Percentiles rank a stretch among this genome's conserved stretches.
Conservation (phyloP, 2,113 vertebrate species). For the Corythornis vintsioides region DNA sequence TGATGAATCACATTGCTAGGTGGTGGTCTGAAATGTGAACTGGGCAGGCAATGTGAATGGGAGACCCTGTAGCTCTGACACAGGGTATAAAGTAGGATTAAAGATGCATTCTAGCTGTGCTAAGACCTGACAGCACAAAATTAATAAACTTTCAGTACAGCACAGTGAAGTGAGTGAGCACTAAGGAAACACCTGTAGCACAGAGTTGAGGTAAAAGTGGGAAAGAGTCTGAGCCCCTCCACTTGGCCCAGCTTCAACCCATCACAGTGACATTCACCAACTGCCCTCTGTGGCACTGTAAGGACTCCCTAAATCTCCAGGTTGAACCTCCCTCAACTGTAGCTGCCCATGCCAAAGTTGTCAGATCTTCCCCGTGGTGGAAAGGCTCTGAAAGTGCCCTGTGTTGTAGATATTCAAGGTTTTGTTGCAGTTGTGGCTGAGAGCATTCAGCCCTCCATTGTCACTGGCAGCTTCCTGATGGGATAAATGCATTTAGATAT, state of each 20-base stretch:
- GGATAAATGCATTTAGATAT: not conserved
- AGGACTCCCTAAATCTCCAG: not conserved
- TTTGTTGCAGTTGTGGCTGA: not conserved
- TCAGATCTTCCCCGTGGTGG: not conserved
- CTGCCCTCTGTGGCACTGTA: not conserved
- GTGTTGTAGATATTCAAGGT: not conserved
- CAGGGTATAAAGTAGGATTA: not conserved
- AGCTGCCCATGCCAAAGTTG: not conserved
- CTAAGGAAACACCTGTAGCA: not conserved
- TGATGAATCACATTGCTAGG: not conserved
- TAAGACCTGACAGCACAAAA: not conserved
- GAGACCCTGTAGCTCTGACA: not conserved
- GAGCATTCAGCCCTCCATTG: not conserved
- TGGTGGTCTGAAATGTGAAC: not conserved
- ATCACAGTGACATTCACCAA: rapidly evolving
- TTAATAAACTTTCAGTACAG: not conserved
- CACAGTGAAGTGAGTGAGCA: not conserved
- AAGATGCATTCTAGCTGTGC: not conserved
- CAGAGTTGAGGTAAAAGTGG: not conserved
- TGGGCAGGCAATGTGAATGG: not conserved
- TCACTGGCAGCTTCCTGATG: not conserved
- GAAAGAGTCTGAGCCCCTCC: not conserved
- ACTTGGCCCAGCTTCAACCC: not conserved
- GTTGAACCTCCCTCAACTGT: not conserved
- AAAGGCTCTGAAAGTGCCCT: not conserved